phyloP scores from a whole-genome alignment of 2,888 invertebrate genomes.

The Caenorhabditis sinica region DNA sequence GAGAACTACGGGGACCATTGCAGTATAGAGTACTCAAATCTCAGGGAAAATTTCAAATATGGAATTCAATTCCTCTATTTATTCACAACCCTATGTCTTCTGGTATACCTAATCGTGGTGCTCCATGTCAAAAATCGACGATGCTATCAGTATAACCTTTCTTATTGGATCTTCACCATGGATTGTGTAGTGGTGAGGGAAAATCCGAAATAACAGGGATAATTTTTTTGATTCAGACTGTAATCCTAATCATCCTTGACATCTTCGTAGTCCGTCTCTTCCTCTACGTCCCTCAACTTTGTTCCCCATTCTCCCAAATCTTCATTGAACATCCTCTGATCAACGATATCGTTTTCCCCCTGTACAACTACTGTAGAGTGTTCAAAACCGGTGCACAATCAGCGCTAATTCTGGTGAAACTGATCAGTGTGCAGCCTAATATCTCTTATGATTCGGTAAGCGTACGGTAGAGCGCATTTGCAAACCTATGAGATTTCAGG shows the following conservation, averaged over 20 bases:
- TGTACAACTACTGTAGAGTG: conserved; percentile 48
- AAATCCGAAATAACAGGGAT: not conserved
- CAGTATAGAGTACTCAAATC: not conserved
- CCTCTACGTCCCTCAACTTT: conserved; percentile 47
- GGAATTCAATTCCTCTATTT: conserved; percentile 7
- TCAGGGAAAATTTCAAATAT: conserved; percentile 24
- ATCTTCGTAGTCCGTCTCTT: conserved; percentile 41
- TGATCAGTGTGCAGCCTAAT: not conserved
- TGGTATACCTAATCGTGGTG: conserved; percentile 22
- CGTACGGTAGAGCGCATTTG: too few relatives aligned
- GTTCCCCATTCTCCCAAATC: conserved; percentile 17
- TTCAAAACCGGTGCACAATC: conserved; percentile 28
- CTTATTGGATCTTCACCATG: conserved; percentile 26
- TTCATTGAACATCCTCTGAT: conserved; percentile 20
- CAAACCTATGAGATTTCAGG: not conserved
- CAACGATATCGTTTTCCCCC: conserved; percentile 30
- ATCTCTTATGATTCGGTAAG: conserved; percentile 7
- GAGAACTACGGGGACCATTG: conserved; percentile 20
- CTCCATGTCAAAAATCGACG: not conserved
- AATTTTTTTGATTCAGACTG: too few relatives aligned
- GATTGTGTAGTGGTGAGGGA: conserved; percentile 43
- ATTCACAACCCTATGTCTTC: conserved; percentile 16
- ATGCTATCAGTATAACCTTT: conserved; percentile 6
- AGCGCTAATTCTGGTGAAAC: conserved; percentile 16
- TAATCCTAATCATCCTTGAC: conserved; percentile 35